Conservation (phyloP, 2,113 vertebrate genomes). For the Alligator sinensis region DNA sequence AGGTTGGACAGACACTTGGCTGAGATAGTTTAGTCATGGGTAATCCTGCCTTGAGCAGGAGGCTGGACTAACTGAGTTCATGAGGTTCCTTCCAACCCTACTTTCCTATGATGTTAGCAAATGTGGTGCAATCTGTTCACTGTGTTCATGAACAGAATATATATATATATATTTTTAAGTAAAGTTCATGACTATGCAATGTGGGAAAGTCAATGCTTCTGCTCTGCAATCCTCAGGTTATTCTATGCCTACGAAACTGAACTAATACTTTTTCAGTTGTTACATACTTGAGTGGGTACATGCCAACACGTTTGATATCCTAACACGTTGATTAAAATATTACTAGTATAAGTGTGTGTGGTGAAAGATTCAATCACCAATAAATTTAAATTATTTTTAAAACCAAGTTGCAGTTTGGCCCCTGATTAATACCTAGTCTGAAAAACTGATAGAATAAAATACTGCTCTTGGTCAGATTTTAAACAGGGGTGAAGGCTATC, state of each 20-base stretch:
- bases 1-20: no score
- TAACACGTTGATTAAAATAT: constrained; percentile 31
- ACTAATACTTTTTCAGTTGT: neutral
- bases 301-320: neutral
- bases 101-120: no score
- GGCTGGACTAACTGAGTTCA: no score
- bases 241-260: neutral
- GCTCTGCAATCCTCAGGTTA: neutral
- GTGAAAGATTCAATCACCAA: neutral
- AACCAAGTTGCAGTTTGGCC: neutral
- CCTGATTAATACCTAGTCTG: neutral
- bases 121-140: neutral
- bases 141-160: neutral
- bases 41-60: no score
- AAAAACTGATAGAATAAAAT: neutral
- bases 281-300: neutral
- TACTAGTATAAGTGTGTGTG: neutral
- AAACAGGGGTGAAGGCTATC: neutral
- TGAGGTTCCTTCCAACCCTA: no score
- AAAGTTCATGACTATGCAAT: neutral
- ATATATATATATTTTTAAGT: no score
- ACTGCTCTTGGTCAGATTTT: neutral
- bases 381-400: neutral
- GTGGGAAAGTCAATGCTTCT: neutral
- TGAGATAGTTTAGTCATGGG: no score